phyloP scores from a whole-genome alignment of 1,140 invertebrate species.

The Apolygus lucorum region DNA sequence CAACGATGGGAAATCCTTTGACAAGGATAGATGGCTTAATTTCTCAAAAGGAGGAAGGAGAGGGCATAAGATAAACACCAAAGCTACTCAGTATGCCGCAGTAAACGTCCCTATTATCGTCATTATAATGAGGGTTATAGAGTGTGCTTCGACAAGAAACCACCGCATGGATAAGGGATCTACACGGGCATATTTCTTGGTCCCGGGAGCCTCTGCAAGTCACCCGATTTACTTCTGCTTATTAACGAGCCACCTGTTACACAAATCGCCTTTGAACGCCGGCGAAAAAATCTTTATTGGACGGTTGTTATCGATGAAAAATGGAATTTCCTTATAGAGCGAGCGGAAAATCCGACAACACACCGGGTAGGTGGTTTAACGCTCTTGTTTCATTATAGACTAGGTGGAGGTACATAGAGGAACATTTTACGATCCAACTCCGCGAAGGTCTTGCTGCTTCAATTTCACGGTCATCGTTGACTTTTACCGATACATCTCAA shows the following conservation, averaged over 20 bases:
- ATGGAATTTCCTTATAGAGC: too few species aligned
- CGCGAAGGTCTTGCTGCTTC: too few species aligned
- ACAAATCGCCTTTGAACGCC: neutral
- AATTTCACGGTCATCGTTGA: too few species aligned
- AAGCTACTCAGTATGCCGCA: neutral
- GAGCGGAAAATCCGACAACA: too few species aligned
- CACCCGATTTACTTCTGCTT: neutral
- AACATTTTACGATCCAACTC: too few species aligned
- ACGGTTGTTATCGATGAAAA: too few species aligned
- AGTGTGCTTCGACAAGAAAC: neutral
- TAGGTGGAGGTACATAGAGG: too few species aligned
- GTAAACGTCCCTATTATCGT: neutral
- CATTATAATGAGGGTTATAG: neutral
- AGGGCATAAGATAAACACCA: neutral
- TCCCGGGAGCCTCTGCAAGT: neutral
- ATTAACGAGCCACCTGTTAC: neutral
- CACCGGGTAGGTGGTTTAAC: too few species aligned
- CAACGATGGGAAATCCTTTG: too few species aligned
- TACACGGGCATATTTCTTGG: neutral
- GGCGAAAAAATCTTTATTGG: too few species aligned
- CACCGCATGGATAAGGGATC: neutral
- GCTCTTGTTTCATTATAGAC: too few species aligned
- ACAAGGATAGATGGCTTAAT: neutral
- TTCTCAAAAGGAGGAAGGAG: neutral
- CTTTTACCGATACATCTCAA: too few species aligned